A percentile compares a stretch with the other conserved stretches of the same genome.
These are phyloP conservation scores for Stenotaenia linearis DNA, from an alignment of 2,888 invertebrate genomes.

Conservation along the genomic window DNA sequence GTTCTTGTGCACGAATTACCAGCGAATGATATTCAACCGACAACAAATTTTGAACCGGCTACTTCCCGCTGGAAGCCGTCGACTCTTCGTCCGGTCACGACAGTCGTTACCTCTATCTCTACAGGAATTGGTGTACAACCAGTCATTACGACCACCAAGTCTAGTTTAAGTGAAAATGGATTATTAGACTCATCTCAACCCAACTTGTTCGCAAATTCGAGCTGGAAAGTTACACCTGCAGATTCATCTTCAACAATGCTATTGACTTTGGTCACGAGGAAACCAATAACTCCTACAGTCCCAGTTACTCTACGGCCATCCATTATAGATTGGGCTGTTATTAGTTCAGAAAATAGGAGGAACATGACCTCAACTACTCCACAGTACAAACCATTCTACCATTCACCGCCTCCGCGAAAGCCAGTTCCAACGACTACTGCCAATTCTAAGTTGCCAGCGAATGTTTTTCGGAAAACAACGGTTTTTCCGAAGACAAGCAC, in stretches of 20 bases:
- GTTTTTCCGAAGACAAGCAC: background rate
- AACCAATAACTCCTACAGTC: background rate
- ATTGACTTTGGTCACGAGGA: background rate
- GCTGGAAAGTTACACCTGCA: background rate
- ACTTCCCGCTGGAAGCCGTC: background rate
- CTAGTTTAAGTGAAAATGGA: background rate
- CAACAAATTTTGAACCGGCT: background rate
- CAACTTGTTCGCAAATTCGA: background rate
- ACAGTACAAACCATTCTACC: background rate
- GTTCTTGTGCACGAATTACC: slow-evolving; percentile 41
- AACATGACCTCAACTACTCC: background rate
- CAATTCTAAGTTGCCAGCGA: background rate
- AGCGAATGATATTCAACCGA: slow-evolving; percentile 32
- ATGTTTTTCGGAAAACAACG: background rate
- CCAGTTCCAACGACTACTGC: background rate
- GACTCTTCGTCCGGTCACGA: background rate
- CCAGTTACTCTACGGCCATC: background rate
- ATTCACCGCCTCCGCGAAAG: background rate
- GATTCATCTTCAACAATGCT: background rate
- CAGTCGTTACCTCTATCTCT: background rate
- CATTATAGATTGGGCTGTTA: background rate
- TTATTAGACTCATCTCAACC: background rate
- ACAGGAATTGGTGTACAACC: background rate
- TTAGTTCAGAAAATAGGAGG: background rate
- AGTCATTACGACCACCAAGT: background rate